These are phyloP conservation scores for Labeo rohita DNA, from an alignment of 2,113 vertebrate genomes.

Conservation along the genomic window DNA sequence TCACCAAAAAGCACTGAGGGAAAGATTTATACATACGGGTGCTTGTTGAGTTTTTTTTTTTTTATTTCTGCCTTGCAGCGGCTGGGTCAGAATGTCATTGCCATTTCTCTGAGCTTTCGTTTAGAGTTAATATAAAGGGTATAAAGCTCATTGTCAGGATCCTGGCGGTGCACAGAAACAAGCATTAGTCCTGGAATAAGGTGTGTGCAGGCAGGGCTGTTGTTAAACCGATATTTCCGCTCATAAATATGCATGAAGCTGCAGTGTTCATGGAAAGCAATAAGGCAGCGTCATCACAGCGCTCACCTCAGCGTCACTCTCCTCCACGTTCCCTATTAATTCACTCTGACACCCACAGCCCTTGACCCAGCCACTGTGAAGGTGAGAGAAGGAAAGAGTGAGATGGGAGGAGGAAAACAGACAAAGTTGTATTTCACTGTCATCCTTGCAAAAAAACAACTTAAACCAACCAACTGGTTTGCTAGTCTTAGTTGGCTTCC, in stretches of 20 bases:
- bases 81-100: neutral
- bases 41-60: conserved; percentile 25
- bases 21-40: conserved; percentile 49
- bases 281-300: conserved; percentile 75
- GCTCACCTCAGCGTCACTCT: conserved; percentile 70
- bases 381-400: conserved; percentile 1
- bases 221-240: conserved; percentile 71
- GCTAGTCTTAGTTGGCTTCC: neutral
- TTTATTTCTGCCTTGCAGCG: conserved; percentile 16
- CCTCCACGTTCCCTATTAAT: conserved; percentile 66
- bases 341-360: conserved; percentile 72
- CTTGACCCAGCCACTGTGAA: conserved; percentile 55
- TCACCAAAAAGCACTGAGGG: conserved; percentile 16
- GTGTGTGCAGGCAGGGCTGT: conserved; percentile 40
- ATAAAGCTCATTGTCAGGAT: conserved; percentile 21
- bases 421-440: neutral
- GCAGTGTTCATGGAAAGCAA: conserved; percentile 70
- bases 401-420: neutral
- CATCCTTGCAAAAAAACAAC: neutral
- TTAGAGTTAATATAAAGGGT: conserved; percentile 21
- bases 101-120: conserved; percentile 10
- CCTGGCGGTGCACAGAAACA: conserved; percentile 38
- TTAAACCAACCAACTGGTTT: conserved; percentile 5
- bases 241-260: conserved; percentile 78
- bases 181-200: conserved; percentile 50